These are phyloP conservation scores for Thymallus thymallus DNA, from an alignment of 2,113 vertebrate genomes.

Conservation along the genomic window DNA sequence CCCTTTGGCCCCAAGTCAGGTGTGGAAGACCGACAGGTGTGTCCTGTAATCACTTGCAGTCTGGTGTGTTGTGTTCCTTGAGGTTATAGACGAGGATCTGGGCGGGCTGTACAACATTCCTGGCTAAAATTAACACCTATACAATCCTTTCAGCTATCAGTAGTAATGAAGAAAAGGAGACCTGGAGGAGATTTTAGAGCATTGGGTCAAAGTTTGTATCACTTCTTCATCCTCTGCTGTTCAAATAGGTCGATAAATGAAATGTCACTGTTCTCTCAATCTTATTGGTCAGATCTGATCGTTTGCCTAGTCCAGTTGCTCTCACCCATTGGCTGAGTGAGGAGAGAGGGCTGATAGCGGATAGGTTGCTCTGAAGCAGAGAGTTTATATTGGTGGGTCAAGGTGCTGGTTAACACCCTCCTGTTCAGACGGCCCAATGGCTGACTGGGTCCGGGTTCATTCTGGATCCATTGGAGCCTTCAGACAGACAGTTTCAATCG, in stretches of 20 bases:
- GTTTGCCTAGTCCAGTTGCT: not conserved
- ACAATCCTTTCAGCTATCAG: not conserved
- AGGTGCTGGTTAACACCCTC: conserved; percentile 31
- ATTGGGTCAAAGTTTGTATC: not conserved
- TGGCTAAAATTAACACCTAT: not conserved
- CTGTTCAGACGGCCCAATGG: not conserved
- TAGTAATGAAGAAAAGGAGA: not conserved
- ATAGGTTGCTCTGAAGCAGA: not conserved
- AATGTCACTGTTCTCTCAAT: not conserved
- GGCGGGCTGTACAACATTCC: not conserved
- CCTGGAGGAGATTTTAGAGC: not conserved
- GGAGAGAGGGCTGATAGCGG: conserved; percentile 1
- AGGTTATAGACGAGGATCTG: not conserved
- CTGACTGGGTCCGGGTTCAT: not conserved
- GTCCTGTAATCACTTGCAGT: too few species aligned
- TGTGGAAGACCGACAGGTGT: not conserved
- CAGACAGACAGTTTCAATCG: conserved; percentile 72
- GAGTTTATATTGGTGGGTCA: not conserved
- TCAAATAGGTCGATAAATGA: not conserved
- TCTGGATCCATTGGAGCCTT: conserved; percentile 21
- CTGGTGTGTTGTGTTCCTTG: too few species aligned
- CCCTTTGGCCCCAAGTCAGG: not conserved
- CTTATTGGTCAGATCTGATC: not conserved
- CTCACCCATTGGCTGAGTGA: not conserved
- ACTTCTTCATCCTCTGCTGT: not conserved